Base-by-base conservation (phyloP, 2,888 invertebrate genomes). In the Brassicogethes aeneus region DNA sequence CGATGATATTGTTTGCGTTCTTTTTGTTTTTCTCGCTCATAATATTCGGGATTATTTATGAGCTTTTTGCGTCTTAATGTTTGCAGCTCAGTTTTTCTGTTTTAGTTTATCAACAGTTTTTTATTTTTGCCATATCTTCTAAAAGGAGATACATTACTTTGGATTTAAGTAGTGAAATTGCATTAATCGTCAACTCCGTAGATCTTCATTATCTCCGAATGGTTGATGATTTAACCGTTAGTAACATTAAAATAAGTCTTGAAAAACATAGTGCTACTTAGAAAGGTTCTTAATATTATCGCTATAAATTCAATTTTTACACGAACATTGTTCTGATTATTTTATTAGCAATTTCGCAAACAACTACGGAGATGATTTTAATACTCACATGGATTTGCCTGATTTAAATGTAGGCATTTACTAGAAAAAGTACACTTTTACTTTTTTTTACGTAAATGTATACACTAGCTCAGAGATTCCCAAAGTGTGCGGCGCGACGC, bases 1-100 rank as follows among this genome's bases (percentile, higher is more conserved):
- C 34, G 16, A 42, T 43, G 41, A 14, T 34, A 41, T 37, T 40
- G 5, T 23, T 23, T 10, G 5, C 23, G 23, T 23, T 23, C 23
- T 23, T 23, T 23, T 23, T 23, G 23, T 23, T 23, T 23, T 23
- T 23, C 23, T 23, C 23, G 23, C 23, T 23, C 23, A 23, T 23
- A 23, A 23, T 5, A 23, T 23, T 23, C 23, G 23, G 23, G 23
- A 23, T 23, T 23, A 23, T 23, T 23, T 23, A 7, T 23, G 23
- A 23, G 23, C 23, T 17, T 17, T 17, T 31, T 15, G 13, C 14
- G 29, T 29, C 17, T 16, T 39, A 37, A 47, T 36, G n/a, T 38
- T 29, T 37, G 37, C 17, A 17, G 15, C 23, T 3, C 17, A 40
- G 30, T 39, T 31, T 36, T 37, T 35, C n/a, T 36, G 30, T 39